Base-by-base conservation (phyloP, 1,140 invertebrate genomes). In the Hestina assimilis region DNA sequence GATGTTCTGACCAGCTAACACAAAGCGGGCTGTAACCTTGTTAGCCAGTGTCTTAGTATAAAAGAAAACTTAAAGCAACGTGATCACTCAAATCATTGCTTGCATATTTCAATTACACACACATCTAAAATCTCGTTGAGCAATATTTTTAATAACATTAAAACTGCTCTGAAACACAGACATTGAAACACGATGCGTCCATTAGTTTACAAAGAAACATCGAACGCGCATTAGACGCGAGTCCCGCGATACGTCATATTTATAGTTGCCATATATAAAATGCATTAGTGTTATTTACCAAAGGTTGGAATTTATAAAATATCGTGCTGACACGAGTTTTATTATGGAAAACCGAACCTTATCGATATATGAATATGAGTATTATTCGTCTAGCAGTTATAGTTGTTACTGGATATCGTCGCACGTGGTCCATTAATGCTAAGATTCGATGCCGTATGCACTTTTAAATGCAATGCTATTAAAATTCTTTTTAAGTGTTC, bases 241-340 rank as follows among this genome's bases (percentile, higher is more conserved):
- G 42, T 60, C 48, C 50, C 52, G 48, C 53, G 63, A 63, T 63
- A 66, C 54, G 63, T 69, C 67, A 69, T 69, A 69, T 69, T 69
- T 69, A 69, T 66, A 69, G 63, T 61, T 63, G 50, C 63, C 63
- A 59, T 64, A 63, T 69, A 66, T 69, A 69, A 66, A 69, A 69
- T 58, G 64, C 67, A 69, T 69, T 69, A 69, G 60, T 62, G 54
- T 59, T 63, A 67, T 57, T 56, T 59, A 55, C 53, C 45, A 54
- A 61, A 40, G 54, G 38, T 24, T 63, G 54, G 53, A 66, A 47
- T 63, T 59, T 66, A 60, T 69, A 57, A 59, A 66, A 66, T 59
- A 69, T 66, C 63, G 38, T 61, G 54, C 35, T 48, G 43, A 50
- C 31, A 35, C 24, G 8, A 40, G 26, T n/a, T 11, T 23, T 31